phyloP scores from a whole-genome alignment of 2,113 vertebrate genomes.

The Aphyosemion australe region DNA sequence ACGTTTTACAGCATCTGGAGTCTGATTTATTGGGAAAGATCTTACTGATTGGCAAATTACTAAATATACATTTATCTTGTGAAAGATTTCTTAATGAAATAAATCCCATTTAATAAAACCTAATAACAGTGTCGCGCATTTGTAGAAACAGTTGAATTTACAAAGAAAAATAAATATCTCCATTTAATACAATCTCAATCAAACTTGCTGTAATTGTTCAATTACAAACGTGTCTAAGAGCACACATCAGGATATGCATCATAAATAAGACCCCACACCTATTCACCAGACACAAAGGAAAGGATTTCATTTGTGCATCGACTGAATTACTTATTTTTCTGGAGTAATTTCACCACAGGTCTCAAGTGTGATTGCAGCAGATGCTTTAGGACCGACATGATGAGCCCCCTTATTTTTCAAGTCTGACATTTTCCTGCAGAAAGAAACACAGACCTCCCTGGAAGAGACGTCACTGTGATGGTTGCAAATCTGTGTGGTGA shows the following conservation, averaged over 20 bases:
- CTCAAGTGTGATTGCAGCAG: background rate
- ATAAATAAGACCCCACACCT: too few relatives aligned
- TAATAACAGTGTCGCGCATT: too few relatives aligned
- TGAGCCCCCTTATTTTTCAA: too few relatives aligned
- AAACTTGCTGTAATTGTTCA: too few relatives aligned
- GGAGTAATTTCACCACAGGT: background rate
- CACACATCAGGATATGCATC: too few relatives aligned
- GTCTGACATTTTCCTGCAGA: background rate
- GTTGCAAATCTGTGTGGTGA: background rate
- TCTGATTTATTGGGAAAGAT: background rate
- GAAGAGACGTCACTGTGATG: background rate
- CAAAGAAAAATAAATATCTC: too few relatives aligned
- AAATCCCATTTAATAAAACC: background rate
- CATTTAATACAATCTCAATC: too few relatives aligned
- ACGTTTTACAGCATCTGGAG: background rate
- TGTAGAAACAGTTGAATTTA: background rate
- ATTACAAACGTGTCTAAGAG: too few relatives aligned
- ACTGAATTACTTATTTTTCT: background rate
- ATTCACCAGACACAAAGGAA: too few relatives aligned
- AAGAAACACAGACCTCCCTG: background rate
- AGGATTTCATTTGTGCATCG: too few relatives aligned
- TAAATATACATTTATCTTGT: background rate
- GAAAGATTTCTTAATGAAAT: background rate
- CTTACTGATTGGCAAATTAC: background rate
- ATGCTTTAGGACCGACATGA: too few relatives aligned